These are phyloP conservation scores for Wasmannia auropunctata DNA, from an alignment of 1,140 invertebrate genomes.

Conservation along the genomic window DNA sequence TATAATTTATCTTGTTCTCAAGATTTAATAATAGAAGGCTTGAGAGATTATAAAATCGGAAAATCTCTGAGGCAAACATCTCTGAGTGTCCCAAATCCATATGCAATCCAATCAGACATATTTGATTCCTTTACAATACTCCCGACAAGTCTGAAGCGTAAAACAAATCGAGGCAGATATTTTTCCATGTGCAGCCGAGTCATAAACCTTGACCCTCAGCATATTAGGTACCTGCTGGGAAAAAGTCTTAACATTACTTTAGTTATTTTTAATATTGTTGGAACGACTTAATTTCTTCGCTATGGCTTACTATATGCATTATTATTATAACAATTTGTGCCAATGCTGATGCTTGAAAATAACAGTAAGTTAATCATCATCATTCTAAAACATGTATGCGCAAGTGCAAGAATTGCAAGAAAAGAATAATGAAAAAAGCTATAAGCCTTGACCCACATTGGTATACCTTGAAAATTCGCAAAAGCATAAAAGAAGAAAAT, in stretches of 20 bases:
- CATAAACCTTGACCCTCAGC: background rate
- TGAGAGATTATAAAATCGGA: background rate
- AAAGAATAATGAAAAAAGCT: background rate
- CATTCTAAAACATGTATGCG: background rate
- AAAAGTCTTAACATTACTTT: background rate
- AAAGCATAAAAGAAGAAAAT: background rate
- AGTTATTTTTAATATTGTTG: background rate
- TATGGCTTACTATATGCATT: background rate
- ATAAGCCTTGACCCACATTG: constrained; percentile 36
- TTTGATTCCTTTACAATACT: background rate
- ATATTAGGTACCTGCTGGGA: background rate
- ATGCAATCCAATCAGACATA: background rate
- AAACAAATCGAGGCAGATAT: background rate
- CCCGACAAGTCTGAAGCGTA: background rate
- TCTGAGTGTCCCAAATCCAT: background rate
- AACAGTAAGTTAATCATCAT: background rate
- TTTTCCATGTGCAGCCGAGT: background rate
- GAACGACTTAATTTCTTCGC: background rate
- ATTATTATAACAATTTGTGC: background rate
- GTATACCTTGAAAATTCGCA: background rate
- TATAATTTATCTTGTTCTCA: background rate
- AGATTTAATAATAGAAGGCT: background rate
- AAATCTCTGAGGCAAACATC: background rate
- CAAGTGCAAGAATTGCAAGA: background rate
- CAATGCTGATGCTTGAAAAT: background rate